A percentile compares a stretch with the other conserved stretches of the same genome.
These are phyloP conservation scores for Sardina pilchardus DNA, from an alignment of 2,113 vertebrate genomes.

Conservation along the genomic window DNA sequence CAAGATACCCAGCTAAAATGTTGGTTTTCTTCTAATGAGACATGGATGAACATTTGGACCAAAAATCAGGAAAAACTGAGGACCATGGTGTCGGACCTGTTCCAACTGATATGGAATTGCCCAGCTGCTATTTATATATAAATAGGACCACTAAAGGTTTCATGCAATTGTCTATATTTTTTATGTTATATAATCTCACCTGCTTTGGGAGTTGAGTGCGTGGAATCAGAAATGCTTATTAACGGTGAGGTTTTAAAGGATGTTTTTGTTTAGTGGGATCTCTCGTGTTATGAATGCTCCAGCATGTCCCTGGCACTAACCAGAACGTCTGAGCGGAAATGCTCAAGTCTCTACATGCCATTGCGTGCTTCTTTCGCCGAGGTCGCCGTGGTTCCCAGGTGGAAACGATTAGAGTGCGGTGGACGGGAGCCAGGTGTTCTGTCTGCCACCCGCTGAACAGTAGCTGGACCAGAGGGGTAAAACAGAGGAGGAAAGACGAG, in stretches of 20 bases:
- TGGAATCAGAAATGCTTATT: neutral
- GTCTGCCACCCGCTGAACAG: slow-evolving; percentile 49
- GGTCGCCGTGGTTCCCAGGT: slow-evolving; percentile 59
- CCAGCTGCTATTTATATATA: no score
- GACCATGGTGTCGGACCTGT: no score
- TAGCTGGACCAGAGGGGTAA: slow-evolving; percentile 48
- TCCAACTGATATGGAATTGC: no score
- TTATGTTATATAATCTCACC: neutral
- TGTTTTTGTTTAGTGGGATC: neutral
- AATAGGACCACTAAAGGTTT: neutral
- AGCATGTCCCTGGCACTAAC: neutral
- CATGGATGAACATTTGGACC: no score
- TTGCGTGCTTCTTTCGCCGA: slow-evolving; percentile 28
- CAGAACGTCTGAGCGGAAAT: neutral
- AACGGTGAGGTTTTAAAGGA: neutral
- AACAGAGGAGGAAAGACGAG: slow-evolving; percentile 23
- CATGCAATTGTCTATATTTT: no score
- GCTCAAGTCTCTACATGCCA: neutral
- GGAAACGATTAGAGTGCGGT: slow-evolving; percentile 44
- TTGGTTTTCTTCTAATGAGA: no score
- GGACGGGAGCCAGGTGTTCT: slow-evolving; percentile 44
- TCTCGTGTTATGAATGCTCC: neutral
- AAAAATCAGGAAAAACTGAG: no score
- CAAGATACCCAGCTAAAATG: no score
- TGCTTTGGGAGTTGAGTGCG: neutral